These are phyloP conservation scores for Volucella inflata DNA, from an alignment of 2,888 invertebrate species.

Conservation along the genomic window DNA sequence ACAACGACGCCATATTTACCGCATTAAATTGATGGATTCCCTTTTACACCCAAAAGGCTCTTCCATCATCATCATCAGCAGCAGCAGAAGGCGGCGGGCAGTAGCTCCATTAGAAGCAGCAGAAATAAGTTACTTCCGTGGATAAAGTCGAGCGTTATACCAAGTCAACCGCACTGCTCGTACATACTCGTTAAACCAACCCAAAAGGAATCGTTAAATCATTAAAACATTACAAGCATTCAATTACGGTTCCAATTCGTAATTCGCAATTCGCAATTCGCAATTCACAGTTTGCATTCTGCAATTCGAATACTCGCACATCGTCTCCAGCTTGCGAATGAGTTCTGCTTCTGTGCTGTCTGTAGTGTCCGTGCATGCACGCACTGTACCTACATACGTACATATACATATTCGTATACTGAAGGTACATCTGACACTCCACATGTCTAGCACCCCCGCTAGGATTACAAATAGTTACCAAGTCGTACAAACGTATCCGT, in stretches of 20 bases:
- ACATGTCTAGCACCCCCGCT: slow-evolving; percentile 38
- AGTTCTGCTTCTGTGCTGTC: neutral
- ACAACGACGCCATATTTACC: slow-evolving; percentile 13
- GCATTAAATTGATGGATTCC: slow-evolving; percentile 45
- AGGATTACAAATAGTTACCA: slow-evolving; percentile 71
- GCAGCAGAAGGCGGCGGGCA: neutral
- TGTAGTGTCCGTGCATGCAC: slow-evolving; percentile 6
- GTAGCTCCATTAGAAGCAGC: too few relatives aligned
- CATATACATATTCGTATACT: neutral
- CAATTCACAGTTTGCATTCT: too few relatives aligned
- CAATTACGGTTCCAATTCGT: slow-evolving; percentile 70
- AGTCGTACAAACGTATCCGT: slow-evolving; percentile 48
- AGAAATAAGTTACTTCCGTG: slow-evolving; percentile 60
- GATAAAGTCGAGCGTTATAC: slow-evolving; percentile 38
- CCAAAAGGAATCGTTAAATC: slow-evolving; percentile 70
- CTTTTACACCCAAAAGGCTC: slow-evolving; percentile 25
- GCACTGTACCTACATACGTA: neutral
- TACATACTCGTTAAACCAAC: slow-evolving; percentile 52
- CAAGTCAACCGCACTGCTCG: slow-evolving; percentile 49
- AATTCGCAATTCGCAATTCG: neutral
- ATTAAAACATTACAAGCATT: slow-evolving; percentile 71
- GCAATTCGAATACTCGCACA: slow-evolving; percentile 11
- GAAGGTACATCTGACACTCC: slow-evolving; percentile 1
- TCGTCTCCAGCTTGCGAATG: slow-evolving; percentile 34
- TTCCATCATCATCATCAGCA: neutral